Conservation (phyloP, 2,113 vertebrate genomes). For the Cyanoliseus patagonus region DNA sequence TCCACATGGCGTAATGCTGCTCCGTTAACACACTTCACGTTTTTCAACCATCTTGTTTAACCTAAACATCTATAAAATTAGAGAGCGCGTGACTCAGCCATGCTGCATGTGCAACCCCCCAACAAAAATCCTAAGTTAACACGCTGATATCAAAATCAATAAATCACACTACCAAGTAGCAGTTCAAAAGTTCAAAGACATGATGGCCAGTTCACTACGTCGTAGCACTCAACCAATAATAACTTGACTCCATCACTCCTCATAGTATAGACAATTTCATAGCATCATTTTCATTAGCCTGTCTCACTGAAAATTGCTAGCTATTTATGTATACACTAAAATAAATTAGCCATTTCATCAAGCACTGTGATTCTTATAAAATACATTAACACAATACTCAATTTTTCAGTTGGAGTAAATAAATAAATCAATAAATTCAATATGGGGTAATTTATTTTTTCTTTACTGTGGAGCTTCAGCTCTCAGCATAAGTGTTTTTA, state of each 20-base stretch:
- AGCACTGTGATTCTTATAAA: constrained; percentile 89
- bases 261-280: constrained; percentile 80
- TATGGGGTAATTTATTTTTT: constrained; percentile 70
- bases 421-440: constrained; percentile 86
- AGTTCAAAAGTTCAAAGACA: constrained; percentile 88
- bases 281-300: constrained; percentile 86
- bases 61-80: constrained; percentile 63
- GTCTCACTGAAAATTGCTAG: constrained; percentile 87
- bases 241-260: constrained; percentile 80
- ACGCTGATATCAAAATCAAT: constrained; percentile 78
- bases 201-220: constrained; percentile 79
- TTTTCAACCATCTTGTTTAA: constrained; percentile 70
- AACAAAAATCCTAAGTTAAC: constrained; percentile 65
- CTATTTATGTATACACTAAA: constrained; percentile 93
- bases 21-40: constrained; percentile 56
- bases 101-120: neutral
- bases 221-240: constrained; percentile 80
- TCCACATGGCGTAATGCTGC: constrained; percentile 9
- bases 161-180: constrained; percentile 80
- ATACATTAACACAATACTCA: constrained; percentile 83
- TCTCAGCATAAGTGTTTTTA: constrained; percentile 80
- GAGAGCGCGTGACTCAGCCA: constrained; percentile 38
- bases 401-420: constrained; percentile 85
- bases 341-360: constrained; percentile 93
- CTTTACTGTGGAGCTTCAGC: constrained; percentile 69